Base-by-base conservation (phyloP, 2,113 vertebrate species). In the Paramormyrops kingsleyae region DNA sequence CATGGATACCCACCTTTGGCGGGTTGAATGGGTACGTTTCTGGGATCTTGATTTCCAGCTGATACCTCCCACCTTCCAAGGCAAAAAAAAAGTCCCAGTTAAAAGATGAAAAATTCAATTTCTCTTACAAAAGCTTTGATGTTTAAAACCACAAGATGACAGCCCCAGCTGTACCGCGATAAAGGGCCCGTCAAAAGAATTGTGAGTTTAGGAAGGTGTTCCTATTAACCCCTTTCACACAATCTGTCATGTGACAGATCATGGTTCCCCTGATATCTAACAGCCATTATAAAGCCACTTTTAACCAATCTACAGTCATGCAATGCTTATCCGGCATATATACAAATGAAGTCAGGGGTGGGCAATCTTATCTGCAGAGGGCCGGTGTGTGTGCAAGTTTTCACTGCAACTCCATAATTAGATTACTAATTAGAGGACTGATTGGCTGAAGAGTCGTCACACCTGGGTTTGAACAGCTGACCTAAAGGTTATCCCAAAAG, bases 11-110 rank as follows among this genome's bases (percentile, higher is more conserved):
- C 96, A 99, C 98, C 98, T 99, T 99, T 92, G 98, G 98, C 6
- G 98, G 98, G 93, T 99, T 99, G 95, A 99, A 99, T 0, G 98
- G 98, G 95, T 99, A 99, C 13, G 98, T 99, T 97, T 99, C 98
- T 93, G 98, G 98, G 92, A 99, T 99, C 97, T 99, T 99, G 92
- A 99, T 99, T 96, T 99, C 98, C 95, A 99, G 95, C 84, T 99
- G 97, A 94, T 97, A 99, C 94, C 98, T 96, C 93, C 98, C 98
- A 93, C 98, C 98, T 99, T 62, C 10, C 47, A 88, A 46, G 56
- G 46, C 19, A 46, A 77, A 77, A 86, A 46, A 85, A 85, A 85
- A 4, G n/a, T 8, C 24, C 42, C 19, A 31, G 46, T n/a, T 49
- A 47, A 47, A 24, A 21, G 31, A 6, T 80, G 35, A 42, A 15